Base-by-base conservation (phyloP, 2,797 vertebrate species). In the Tiaroga cobitis region DNA sequence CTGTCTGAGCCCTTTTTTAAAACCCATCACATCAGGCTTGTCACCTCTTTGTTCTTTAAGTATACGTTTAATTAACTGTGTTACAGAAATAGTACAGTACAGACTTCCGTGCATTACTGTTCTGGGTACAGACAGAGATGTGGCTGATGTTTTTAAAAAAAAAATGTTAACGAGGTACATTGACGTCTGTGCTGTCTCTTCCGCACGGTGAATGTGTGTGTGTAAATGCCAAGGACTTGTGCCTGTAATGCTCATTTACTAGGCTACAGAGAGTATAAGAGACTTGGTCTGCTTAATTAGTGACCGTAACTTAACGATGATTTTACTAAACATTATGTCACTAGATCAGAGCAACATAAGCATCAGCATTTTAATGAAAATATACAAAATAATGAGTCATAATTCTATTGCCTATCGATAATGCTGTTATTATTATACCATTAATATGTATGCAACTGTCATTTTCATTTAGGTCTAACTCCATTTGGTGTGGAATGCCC, bases 111-210 rank as follows among this genome's bases (percentile, higher is more conserved):
- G 61, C 68, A 61, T 88, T 74, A 88, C 26, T 26, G 32, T 59
- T 74, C 63, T 81, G 72, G 29, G 43, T 69, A 80, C 78, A 67
- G 81, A 81, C 43, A 11, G 32, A 59, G 70, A 56, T 84, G 19
- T 32, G 67, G 32, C 46, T 78, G 73, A 79, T 80, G 80, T 43
- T 54, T 81, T 80, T 68, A 76, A 81, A n/a, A n/a, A n/a, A n/a
- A n/a, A n/a, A 88, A 87, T 87, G 88, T 87, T 89, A 87, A 89
- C 18, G 70, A 88, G 83, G 72, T 37, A n/a, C 74, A 68, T 13
- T 88, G 88, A 87, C 81, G 80, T 83, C 83, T 37, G 82, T 56
- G 4, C 46, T 63, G 69, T 76, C 68, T 85, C 63, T 67, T 83
- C 54, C 65, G 72, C 29, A 43, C 37, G 73, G 51, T 46, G 43